Evolutionary conservation across 2,888 invertebrate genomes (phyloP).

Genomic region (Hermodice carunculata): DNA sequence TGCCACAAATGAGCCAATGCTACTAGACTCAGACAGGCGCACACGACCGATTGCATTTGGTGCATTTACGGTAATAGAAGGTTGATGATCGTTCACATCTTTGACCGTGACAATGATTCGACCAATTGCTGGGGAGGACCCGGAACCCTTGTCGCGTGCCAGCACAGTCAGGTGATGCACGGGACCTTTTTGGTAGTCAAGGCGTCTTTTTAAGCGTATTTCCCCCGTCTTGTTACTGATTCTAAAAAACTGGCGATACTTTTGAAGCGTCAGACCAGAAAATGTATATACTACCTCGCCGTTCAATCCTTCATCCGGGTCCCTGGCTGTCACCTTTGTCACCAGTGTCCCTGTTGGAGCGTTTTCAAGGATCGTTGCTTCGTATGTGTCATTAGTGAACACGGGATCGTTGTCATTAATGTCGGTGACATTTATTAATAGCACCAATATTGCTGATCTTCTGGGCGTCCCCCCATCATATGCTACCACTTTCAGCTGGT

Average conservation of each 20-base stretch:
- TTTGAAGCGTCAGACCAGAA: slow-evolving; percentile 3
- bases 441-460: slow-evolving; percentile 1
- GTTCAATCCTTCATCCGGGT: slow-evolving; percentile 19
- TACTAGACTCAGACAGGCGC: slow-evolving; percentile 15
- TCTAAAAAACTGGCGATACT: slow-evolving; percentile 10
- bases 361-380: slow-evolving; percentile 9
- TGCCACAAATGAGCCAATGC: slow-evolving; percentile 18
- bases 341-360: slow-evolving; percentile 7
- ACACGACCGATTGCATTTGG: slow-evolving; percentile 9
- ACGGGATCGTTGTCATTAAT: slow-evolving; percentile 21
- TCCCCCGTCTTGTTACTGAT: slow-evolving; percentile 12
- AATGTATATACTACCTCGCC: slow-evolving; percentile 15
- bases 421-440: slow-evolving; percentile 15
- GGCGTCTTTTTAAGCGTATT: slow-evolving; percentile 8
- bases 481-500: slow-evolving; percentile 16
- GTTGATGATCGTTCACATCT: slow-evolving; percentile 17
- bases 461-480: slow-evolving; percentile 13
- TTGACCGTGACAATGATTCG: slow-evolving; percentile 9
- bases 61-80: slow-evolving; percentile 21
- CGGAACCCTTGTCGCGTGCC: slow-evolving; percentile 16
- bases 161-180: slow-evolving; percentile 9
- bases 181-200: slow-evolving; percentile 10
- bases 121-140: slow-evolving; percentile 10
- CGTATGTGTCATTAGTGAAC: slow-evolving; percentile 11
- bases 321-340: slow-evolving; percentile 9